Conservation (phyloP, 2,888 invertebrate species). For the Cosmia pyralina region DNA sequence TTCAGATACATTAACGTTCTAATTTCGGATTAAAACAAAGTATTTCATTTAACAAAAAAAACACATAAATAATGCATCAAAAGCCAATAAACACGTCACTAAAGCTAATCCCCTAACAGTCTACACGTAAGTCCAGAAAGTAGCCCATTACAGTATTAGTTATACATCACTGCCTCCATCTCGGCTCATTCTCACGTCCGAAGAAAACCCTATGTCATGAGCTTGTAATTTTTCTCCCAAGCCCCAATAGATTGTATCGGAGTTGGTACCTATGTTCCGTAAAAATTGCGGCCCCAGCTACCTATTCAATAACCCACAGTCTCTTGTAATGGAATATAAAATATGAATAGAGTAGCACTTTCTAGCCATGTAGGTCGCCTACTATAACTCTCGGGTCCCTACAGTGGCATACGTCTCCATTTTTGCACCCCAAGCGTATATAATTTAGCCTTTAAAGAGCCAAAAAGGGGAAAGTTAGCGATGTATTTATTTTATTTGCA, state of each 20-base stretch:
- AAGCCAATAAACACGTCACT: conserved; percentile 4
- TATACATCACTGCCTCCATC: conserved; percentile 58
- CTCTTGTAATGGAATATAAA: conserved; percentile 81
- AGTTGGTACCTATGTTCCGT: conserved; percentile 60
- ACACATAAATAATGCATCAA: neutral
- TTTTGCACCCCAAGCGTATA: conserved; percentile 85
- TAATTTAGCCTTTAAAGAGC: conserved; percentile 88
- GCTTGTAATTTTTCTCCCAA: conserved; percentile 76
- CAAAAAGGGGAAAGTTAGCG: conserved; percentile 84
- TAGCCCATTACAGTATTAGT: conserved; percentile 50
- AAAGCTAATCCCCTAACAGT: conserved; percentile 10
- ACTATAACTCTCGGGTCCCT: conserved; percentile 84
- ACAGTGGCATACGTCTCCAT: conserved; percentile 87
- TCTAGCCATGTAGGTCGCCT: conserved; percentile 75
- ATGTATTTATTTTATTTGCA: conserved; percentile 84
- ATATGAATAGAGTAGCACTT: conserved; percentile 81
- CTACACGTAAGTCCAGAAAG: conserved; percentile 10
- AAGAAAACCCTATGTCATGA: conserved; percentile 76
- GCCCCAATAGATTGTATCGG: conserved; percentile 77
- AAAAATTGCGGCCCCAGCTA: conserved; percentile 70
- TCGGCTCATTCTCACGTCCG: conserved; percentile 52
- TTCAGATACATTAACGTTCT: neutral
- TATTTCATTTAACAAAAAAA: neutral
- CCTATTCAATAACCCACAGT: conserved; percentile 78
- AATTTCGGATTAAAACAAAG: neutral